A percentile compares a stretch with the other conserved stretches of the same genome.
These are phyloP conservation scores for Cochlearius cochlearius DNA, from an alignment of 2,113 vertebrate species.

Conservation along the genomic window DNA sequence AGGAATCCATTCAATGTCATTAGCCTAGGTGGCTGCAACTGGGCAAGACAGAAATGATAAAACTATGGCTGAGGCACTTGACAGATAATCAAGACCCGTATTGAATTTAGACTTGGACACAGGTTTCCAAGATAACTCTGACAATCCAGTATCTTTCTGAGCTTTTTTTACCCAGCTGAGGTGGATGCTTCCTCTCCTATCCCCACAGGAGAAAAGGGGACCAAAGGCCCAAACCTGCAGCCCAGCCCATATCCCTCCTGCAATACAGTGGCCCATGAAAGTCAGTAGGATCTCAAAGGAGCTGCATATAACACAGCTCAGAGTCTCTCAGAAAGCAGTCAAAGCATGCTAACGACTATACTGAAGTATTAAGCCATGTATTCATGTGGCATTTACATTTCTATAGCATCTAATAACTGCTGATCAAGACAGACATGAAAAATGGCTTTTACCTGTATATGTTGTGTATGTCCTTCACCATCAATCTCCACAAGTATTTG, in stretches of 20 bases:
- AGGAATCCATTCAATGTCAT: background rate
- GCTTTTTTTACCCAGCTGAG: background rate
- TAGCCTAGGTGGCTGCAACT: background rate
- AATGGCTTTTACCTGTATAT: constrained; percentile 86
- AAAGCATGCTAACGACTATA: background rate
- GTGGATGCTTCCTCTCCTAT: background rate
- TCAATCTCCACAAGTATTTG: constrained; percentile 95
- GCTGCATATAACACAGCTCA: background rate
- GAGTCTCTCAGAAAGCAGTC: background rate
- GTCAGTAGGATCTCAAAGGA: background rate
- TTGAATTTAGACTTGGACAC: background rate
- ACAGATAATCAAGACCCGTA: background rate
- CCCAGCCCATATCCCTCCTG: background rate
- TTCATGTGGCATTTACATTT: background rate
- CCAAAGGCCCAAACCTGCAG: background rate
- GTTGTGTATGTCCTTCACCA: constrained; percentile 91
- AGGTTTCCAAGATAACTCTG: background rate
- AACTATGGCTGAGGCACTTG: background rate
- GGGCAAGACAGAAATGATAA: background rate
- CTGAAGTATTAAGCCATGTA: background rate
- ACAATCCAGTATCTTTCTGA: background rate
- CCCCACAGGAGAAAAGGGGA: background rate
- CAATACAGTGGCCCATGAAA: background rate
- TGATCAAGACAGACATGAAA: background rate
- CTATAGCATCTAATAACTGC: background rate